Base-by-base conservation (phyloP, 1,140 invertebrate species). In the Drosophila bocqueti region DNA sequence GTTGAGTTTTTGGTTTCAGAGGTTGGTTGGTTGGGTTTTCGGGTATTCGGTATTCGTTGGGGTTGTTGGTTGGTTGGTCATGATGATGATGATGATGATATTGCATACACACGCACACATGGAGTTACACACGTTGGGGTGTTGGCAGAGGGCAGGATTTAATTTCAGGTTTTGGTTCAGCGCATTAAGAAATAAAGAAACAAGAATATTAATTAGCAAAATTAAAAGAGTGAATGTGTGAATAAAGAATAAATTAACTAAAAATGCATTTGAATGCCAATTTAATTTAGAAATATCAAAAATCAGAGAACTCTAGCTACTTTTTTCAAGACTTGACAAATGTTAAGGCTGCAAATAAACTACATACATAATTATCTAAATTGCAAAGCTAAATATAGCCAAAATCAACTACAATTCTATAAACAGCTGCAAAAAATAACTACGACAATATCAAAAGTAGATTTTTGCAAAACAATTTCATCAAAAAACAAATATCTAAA, bases 171-270 rank as follows among this genome's bases (percentile, higher is more conserved):
- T 77, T 76, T 81, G 68, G 69, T 83, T 89, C 81, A 87, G 84
- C 84, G 84, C 84, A 84, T 84, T 78, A 59, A 57, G 6, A 40
- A 57, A 82, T 65, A 86, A 84, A 91, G 76, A 90, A 85, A 90
- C 57, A 74, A 91, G 81, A 79, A 86, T 62, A 90, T 90, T 90
- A 91, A 90, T 90, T 90, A 90, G 86, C 84, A 81, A 87, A 87
- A 81, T 72, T 40, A 57, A 40, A 57, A 84, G 78, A 87, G 59
- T 76, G 31, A 59, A 81, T 26, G 58, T 68, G 50, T 65, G 50
- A 67, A 38, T 54, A 57, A 69, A 82, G 24, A 69, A 40, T 46
- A 63, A 76, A 83, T 94, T 94, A 90, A 87, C 75, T 89, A 77
- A 76, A 66, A 72, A 77, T 76, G 76, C 63, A 91, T 68, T 80